phyloP scores from a whole-genome alignment of 1,140 invertebrate species.

The Drosophila azteca region DNA sequence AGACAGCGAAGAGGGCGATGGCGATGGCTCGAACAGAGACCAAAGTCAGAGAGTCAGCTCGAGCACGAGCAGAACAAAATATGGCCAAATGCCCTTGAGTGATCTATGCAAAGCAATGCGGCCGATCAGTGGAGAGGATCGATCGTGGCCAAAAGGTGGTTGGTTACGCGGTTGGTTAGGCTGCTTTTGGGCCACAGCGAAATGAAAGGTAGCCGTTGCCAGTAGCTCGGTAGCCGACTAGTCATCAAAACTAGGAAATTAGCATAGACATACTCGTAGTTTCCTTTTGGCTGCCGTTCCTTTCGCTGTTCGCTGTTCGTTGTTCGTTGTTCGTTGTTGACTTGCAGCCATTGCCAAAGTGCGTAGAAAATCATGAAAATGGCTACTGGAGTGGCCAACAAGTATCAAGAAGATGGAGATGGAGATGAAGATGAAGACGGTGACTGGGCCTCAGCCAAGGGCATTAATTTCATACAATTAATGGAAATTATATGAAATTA shows the following conservation, averaged over 20 bases:
- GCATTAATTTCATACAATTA: constrained; percentile 80
- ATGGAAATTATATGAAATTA: constrained; percentile 80
- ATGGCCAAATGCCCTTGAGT: constrained; percentile 65
- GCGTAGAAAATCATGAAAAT: constrained; percentile 81
- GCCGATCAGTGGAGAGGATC: constrained; percentile 23
- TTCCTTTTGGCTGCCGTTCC: constrained; percentile 28
- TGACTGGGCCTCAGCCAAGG: constrained; percentile 33
- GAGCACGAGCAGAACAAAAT: constrained; percentile 59
- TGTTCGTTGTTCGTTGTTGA: neutral
- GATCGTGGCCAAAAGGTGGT: constrained; percentile 65
- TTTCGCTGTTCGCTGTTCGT: too few relatives aligned
- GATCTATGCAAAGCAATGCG: constrained; percentile 62
- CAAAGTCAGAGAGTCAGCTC: constrained; percentile 14
- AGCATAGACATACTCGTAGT: constrained; percentile 67
- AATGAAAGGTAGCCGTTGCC: constrained; percentile 66
- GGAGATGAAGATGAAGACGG: constrained; percentile 10
- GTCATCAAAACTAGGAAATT: constrained; percentile 71
- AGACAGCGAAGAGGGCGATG: constrained; percentile 19
- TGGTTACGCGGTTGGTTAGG: constrained; percentile 50
- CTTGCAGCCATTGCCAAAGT: constrained; percentile 73
- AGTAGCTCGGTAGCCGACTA: constrained; percentile 64
- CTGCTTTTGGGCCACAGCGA: constrained; percentile 20
- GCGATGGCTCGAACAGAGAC: neutral
- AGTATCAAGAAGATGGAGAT: constrained; percentile 13
- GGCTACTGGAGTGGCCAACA: constrained; percentile 64